These are phyloP conservation scores for Meloidogyne hapla DNA, from an alignment of 1,140 invertebrate species.

Conservation along the genomic window DNA sequence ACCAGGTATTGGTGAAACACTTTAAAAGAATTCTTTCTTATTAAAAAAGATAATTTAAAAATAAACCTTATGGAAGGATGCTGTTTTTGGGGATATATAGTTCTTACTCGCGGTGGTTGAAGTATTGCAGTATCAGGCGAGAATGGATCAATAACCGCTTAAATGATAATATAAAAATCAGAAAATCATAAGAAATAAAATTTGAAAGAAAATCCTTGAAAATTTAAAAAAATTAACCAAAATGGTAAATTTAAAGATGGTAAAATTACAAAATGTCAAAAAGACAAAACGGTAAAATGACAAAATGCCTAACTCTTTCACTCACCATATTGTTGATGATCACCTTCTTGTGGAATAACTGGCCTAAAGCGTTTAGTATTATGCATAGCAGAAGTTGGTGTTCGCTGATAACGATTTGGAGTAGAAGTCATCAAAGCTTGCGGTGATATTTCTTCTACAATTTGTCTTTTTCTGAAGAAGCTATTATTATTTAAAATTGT, in stretches of 20 bases:
- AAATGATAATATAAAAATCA: no score
- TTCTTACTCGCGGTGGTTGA: not conserved
- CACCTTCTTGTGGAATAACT: not conserved
- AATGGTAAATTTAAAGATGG: no score
- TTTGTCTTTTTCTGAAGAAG: not conserved
- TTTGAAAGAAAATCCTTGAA: no score
- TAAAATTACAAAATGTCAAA: not conserved
- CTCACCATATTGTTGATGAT: not conserved
- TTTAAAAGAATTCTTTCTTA: not conserved
- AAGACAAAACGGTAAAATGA: not conserved
- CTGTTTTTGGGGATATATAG: not conserved
- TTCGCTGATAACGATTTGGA: not conserved
- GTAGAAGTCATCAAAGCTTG: not conserved
- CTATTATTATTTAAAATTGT: not conserved
- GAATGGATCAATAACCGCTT: no score
- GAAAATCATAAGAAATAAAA: no score
- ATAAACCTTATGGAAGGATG: no score
- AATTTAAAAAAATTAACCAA: no score
- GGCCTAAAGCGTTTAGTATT: not conserved
- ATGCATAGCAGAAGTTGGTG: not conserved
- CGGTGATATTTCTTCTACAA: not conserved
- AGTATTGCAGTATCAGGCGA: not conserved
- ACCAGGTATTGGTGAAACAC: not conserved
- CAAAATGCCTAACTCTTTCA: not conserved
- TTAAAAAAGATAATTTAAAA: not conserved